Evolutionary conservation across 2,113 vertebrate species (phyloP), one percentile per base, ranked within the genome.

Genomic region (Saccopteryx bilineata): DNA sequence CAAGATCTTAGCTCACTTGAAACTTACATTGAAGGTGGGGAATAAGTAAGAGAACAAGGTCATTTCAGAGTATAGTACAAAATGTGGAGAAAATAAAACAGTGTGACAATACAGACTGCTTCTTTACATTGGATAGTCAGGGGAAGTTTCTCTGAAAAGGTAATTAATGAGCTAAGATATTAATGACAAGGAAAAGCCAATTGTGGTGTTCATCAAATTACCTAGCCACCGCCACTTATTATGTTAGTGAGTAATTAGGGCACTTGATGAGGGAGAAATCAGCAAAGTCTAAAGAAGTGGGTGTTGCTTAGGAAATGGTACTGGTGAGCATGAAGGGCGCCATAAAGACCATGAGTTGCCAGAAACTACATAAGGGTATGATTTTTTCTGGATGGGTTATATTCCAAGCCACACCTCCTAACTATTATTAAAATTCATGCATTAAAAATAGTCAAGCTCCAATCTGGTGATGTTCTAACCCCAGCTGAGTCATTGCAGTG

Each of bases 401-500:
- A 60, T 91, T 93, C 85, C 74, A 72, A 87, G 48, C 46, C 83
- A 87, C 14, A 52, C 9, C 21, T 84, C 80, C 74, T 54, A 80
- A 93, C 63, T 90, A 39, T 87, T 81, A 95, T 96, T 93, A 39
- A 90, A 94, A 94, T 58, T 14, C 14, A 11, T 78, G n/a, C 85
- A 52, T 79, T 96, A 80, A 93, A 93, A 94, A 88, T 88, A 88
- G 80, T 66, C 56, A 72, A 5, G 19, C 63, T 90, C 68, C 68
- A 90, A 56, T 68, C n/a, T 94, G 75, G 48, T 91, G 71, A 92
- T 56, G 39, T 69, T 91, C 87, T 93, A 81, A 90, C 92, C 90
- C 56, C 39, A 68, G 63, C 69, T 81, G 94, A 96, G 75, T 96
- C 96, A 96, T 52, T 69, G 93, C 75, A 89, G 48, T 81, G 28